Evolutionary conservation across 1,140 invertebrate species (phyloP).

Genomic region (Tetraneura akinire): DNA sequence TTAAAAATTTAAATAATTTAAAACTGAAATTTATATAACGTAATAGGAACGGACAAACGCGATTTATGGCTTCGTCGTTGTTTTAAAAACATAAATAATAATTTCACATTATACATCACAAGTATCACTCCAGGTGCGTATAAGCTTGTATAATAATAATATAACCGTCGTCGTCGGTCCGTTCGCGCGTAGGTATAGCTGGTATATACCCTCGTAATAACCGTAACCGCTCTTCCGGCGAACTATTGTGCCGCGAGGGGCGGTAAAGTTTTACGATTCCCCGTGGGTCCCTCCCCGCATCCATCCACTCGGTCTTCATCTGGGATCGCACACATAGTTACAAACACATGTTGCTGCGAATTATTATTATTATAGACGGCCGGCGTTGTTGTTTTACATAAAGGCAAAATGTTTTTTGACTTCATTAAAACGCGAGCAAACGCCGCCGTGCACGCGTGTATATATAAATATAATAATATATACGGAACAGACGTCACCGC

Average conservation of each 20-base stretch:
- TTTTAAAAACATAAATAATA: neutral
- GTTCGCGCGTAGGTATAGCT: too few relatives aligned
- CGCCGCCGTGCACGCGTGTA: neutral
- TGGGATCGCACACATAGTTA: neutral
- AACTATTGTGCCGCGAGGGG: too few relatives aligned
- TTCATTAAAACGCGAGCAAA: neutral
- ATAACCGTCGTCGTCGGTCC: neutral
- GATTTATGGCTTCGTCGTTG: too few relatives aligned
- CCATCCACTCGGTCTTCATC: too few relatives aligned
- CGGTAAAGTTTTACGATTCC: constrained; percentile 28
- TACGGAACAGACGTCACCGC: neutral
- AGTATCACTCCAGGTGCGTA: neutral
- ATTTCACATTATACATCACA: neutral
- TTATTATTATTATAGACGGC: too few relatives aligned
- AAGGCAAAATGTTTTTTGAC: neutral
- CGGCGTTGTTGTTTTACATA: neutral
- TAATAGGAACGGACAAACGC: too few relatives aligned
- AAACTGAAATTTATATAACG: too few relatives aligned
- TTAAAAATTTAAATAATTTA: too few relatives aligned
- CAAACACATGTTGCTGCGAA: constrained; percentile 4
- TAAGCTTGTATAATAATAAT: too few relatives aligned
- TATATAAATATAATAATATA: too few relatives aligned
- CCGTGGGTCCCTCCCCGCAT: neutral
- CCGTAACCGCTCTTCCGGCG: neutral
- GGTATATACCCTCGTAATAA: neutral